phyloP scores from a whole-genome alignment of 30 jellyfish, hydroid and myxozoan genomes.

The Aurelia aurita complex sp. Pacific region DNA sequence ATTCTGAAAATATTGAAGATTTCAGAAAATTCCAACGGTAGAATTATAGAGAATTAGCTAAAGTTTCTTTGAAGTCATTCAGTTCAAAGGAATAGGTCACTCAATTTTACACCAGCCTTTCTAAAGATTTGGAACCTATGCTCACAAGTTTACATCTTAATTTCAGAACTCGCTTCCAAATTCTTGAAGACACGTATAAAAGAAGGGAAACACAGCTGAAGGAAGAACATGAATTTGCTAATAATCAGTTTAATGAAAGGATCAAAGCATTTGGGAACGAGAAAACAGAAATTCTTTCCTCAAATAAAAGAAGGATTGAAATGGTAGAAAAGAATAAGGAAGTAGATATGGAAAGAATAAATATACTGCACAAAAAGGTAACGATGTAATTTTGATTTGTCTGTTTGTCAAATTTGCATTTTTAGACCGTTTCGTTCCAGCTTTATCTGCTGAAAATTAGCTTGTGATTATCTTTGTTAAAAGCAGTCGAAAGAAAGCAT shows the following conservation, averaged over 20 bases:
- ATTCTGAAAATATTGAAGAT: no score
- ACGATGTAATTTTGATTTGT: background rate
- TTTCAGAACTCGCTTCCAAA: slow-evolving; percentile 64
- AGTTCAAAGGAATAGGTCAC: no score
- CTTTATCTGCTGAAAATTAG: no score
- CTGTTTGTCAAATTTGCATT: no score
- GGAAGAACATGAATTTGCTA: slow-evolving; percentile 64
- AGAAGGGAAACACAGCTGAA: slow-evolving; percentile 79
- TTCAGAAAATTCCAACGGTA: no score
- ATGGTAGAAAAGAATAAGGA: slow-evolving; percentile 50
- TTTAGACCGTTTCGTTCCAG: no score
- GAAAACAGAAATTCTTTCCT: slow-evolving; percentile 51
- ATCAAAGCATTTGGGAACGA: slow-evolving; percentile 53
- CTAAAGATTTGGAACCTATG: no score
- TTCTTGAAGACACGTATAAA: slow-evolving; percentile 85
- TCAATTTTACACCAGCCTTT: no score
- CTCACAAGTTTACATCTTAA: background rate
- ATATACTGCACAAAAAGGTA: slow-evolving; percentile 79
- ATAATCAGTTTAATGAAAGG: slow-evolving; percentile 55
- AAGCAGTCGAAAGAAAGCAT: no score
- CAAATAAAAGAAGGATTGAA: slow-evolving; percentile 43
- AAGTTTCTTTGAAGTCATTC: no score
- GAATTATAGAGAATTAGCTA: no score
- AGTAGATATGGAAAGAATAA: slow-evolving; percentile 78
- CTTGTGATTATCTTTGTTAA: no score